Conservation (phyloP, 2,113 vertebrate genomes). For the Corydoras maculifer region DNA sequence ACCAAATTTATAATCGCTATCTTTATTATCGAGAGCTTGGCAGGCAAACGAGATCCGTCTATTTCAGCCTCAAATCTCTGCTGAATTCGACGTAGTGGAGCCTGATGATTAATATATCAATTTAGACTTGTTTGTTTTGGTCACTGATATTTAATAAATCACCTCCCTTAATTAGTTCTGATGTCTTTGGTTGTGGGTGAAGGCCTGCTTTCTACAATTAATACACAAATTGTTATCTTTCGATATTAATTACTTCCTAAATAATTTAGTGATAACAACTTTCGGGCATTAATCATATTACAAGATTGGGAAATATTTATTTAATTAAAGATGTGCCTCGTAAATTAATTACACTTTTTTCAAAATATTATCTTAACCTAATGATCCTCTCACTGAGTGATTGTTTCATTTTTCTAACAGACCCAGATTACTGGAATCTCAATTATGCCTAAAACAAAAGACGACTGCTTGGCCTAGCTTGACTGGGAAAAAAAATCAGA, state of each 20-base stretch:
- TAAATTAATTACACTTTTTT: slow-evolving; percentile 68
- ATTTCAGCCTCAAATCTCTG: slow-evolving; percentile 70
- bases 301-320: slow-evolving; percentile 66
- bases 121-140: slow-evolving; percentile 96
- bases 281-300: slow-evolving; percentile 83
- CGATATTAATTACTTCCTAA: slow-evolving; percentile 72
- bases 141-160: slow-evolving; percentile 79
- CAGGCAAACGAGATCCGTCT: slow-evolving; percentile 89
- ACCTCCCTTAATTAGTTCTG: slow-evolving; percentile 79
- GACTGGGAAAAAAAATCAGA: slow-evolving; percentile 53
- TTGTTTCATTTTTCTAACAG: slow-evolving; percentile 55
- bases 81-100: slow-evolving; percentile 75
- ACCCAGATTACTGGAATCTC: slow-evolving; percentile 71
- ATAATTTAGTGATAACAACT: slow-evolving; percentile 79
- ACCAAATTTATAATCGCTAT: slow-evolving; percentile 95
- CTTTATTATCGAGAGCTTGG: slow-evolving; percentile 82
- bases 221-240: slow-evolving; percentile 71
- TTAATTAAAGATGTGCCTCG: slow-evolving; percentile 67
- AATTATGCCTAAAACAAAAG: slow-evolving; percentile 77
- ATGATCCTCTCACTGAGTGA: slow-evolving; percentile 66
- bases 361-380: slow-evolving; percentile 76
- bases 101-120: slow-evolving; percentile 89
- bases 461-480: slow-evolving; percentile 55
- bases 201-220: slow-evolving; percentile 68
- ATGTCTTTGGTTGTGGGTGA: slow-evolving; percentile 58